These are phyloP conservation scores for Litoditis marina DNA, from an alignment of 2,888 invertebrate species.

Conservation along the genomic window DNA sequence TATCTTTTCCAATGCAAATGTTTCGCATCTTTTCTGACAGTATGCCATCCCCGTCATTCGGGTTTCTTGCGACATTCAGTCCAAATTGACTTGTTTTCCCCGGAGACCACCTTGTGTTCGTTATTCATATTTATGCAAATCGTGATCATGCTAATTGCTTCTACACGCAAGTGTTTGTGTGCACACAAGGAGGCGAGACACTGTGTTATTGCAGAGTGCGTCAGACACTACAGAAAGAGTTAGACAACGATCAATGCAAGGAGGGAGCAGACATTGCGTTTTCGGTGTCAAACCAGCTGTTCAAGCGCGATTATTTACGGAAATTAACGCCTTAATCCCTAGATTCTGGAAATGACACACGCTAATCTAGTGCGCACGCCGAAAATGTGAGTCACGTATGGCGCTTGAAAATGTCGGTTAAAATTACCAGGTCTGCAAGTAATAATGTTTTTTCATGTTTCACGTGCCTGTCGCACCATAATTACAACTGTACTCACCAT, in stretches of 20 bases:
- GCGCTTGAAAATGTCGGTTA: slow-evolving; percentile 2
- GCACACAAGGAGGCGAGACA: no score
- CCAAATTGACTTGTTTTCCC: no score
- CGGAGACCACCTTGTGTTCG: no score
- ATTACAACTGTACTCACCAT: slow-evolving; percentile 70
- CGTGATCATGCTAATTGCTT: slow-evolving; percentile 13
- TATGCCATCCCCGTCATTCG: no score
- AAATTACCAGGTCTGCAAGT: neutral
- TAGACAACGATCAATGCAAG: neutral
- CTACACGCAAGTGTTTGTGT: slow-evolving; percentile 6
- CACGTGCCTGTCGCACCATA: no score
- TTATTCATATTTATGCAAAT: slow-evolving; percentile 20
- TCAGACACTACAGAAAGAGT: neutral
- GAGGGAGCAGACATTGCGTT: no score
- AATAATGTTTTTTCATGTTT: no score
- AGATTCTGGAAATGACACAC: no score
- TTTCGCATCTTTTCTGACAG: no score
- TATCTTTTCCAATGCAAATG: no score
- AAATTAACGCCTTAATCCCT: slow-evolving; percentile 28
- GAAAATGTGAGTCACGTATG: slow-evolving; percentile 2
- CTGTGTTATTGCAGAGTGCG: neutral
- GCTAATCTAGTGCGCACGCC: no score
- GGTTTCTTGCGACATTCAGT: no score
- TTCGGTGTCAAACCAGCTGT: slow-evolving; percentile 27
- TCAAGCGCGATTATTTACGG: slow-evolving; percentile 35